phyloP scores from a whole-genome alignment of 2,113 vertebrate species.

The Heterotis niloticus region DNA sequence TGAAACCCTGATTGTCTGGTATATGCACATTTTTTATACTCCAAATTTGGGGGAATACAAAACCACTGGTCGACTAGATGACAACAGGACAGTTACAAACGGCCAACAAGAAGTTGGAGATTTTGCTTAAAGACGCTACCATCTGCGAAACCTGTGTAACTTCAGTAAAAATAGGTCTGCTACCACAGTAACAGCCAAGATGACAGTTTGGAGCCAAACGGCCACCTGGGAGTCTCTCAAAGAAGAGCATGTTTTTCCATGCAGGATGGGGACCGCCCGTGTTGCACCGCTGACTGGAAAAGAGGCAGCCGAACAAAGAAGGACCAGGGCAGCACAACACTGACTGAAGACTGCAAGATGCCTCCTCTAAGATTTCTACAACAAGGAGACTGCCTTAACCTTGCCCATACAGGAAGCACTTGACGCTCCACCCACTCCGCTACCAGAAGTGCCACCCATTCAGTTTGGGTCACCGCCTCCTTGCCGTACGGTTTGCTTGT shows the following conservation, averaged over 20 bases:
- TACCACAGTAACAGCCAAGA: too few relatives aligned
- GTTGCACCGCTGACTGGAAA: too few relatives aligned
- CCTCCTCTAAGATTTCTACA: neutral
- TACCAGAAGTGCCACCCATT: too few relatives aligned
- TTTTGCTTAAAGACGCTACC: neutral
- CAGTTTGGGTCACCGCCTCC: too few relatives aligned
- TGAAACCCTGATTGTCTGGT: too few relatives aligned
- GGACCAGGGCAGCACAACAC: neutral
- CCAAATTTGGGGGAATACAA: too few relatives aligned
- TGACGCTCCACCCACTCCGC: neutral
- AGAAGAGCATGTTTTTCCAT: too few relatives aligned
- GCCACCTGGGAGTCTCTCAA: too few relatives aligned
- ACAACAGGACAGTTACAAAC: neutral
- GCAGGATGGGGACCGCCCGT: too few relatives aligned
- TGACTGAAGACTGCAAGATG: neutral
- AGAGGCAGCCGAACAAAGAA: conserved; percentile 25
- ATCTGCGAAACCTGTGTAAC: neutral
- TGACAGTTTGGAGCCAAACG: too few relatives aligned
- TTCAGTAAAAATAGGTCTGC: neutral
- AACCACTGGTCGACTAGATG: neutral
- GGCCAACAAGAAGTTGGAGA: neutral
- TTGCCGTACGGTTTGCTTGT: neutral
- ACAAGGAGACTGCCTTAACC: neutral
- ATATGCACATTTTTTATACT: too few relatives aligned
- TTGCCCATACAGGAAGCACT: neutral